phyloP scores from a whole-genome alignment of 2,888 invertebrate genomes.

The Nipponacmea schrenckii region DNA sequence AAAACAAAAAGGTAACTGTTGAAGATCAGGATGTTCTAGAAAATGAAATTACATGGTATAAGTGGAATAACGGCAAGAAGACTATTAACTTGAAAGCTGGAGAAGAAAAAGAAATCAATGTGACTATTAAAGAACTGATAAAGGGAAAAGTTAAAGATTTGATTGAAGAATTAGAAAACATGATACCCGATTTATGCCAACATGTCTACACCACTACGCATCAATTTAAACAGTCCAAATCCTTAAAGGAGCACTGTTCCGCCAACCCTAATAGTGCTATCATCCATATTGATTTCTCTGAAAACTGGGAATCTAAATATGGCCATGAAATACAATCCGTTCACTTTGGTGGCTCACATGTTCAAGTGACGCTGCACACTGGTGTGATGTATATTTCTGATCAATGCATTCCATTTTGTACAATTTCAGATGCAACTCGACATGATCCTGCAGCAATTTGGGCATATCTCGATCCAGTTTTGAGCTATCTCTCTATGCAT shows the following conservation, averaged over 20 bases:
- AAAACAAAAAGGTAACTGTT: background rate
- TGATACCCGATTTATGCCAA: constrained; percentile 20
- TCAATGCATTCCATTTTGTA: constrained; percentile 44
- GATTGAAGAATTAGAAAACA: constrained; percentile 11
- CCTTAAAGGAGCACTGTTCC: constrained; percentile 34
- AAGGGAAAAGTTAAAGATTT: constrained; percentile 14
- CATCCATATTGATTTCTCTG: constrained; percentile 61
- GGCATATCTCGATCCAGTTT: constrained; percentile 61
- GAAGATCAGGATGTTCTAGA: background rate
- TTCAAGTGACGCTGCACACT: constrained; percentile 48
- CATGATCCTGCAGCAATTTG: constrained; percentile 64
- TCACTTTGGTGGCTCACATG: constrained; percentile 49
- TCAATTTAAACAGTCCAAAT: constrained; percentile 27
- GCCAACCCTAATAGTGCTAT: constrained; percentile 32
- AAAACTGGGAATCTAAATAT: constrained; percentile 63
- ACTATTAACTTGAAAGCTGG: background rate
- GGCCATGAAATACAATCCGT: constrained; percentile 61
- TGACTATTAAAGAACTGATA: constrained; percentile 22
- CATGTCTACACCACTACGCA: constrained; percentile 33
- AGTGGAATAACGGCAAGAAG: background rate
- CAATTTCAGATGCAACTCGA: constrained; percentile 50
- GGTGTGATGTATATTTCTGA: too few relatives aligned
- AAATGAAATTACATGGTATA: background rate
- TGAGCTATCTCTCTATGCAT: constrained; percentile 15
- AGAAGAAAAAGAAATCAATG: background rate